These are phyloP conservation scores for Proterorhinus semilunaris DNA, from an alignment of 2,113 vertebrate species.

Conservation along the genomic window DNA sequence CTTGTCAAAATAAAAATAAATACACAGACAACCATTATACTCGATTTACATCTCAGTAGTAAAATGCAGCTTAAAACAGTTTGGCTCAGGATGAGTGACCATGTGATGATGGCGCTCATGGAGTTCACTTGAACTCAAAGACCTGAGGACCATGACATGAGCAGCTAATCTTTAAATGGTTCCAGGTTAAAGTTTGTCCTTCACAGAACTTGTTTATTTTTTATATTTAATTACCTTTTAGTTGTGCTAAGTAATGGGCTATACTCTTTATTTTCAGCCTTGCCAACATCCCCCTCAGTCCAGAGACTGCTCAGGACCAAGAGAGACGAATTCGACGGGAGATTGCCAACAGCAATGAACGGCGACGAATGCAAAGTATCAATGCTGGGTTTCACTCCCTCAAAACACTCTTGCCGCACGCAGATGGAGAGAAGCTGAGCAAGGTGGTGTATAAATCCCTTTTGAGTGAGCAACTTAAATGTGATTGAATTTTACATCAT, in stretches of 20 bases:
- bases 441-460: constrained; percentile 65
- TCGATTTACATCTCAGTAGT: background rate
- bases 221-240: background rate
- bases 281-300: constrained; percentile 96
- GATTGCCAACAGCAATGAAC: constrained; percentile 98
- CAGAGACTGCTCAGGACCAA: constrained; percentile 96
- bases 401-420: constrained; percentile 97
- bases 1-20: background rate
- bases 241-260: background rate
- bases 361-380: constrained; percentile 98
- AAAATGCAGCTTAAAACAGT: background rate
- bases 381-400: constrained; percentile 98
- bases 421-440: constrained; percentile 96
- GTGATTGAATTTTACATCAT: too few relatives aligned
- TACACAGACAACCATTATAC: background rate
- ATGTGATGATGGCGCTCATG: background rate
- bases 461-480: background rate
- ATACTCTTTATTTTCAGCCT: constrained; percentile 70
- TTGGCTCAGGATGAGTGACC: background rate
- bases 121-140: constrained; percentile 47
- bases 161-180: constrained; percentile 14
- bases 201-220: background rate
- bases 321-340: constrained; percentile 95
- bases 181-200: constrained; percentile 15
- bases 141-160: constrained; percentile 1